Percentiles rank a stretch among this genome's conserved stretches.
Evolutionary conservation across 2,797 vertebrate genomes (phyloP).

Genomic region (Falco concolor): DNA sequence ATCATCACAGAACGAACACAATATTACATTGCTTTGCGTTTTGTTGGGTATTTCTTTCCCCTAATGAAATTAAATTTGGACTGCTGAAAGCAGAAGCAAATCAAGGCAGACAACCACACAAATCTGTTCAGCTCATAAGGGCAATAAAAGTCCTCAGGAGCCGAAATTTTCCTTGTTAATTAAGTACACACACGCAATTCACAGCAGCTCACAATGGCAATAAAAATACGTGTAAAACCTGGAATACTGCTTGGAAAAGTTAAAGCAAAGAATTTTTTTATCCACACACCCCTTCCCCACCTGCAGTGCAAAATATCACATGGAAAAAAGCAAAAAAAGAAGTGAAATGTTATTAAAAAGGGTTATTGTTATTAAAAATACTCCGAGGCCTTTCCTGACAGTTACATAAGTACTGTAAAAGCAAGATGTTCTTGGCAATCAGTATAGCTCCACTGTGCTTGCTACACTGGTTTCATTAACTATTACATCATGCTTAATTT

Average conservation of each 20-base stretch:
- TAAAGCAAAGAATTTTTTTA: background rate
- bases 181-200: background rate
- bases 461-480: constrained; percentile 67
- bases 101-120: background rate
- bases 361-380: constrained; percentile 33
- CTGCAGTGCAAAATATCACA: background rate
- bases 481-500: constrained; percentile 71
- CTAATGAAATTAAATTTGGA: background rate
- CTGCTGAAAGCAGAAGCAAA: background rate
- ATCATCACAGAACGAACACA: background rate
- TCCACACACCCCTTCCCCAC: background rate
- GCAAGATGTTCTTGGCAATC: constrained; percentile 64
- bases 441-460: constrained; percentile 39
- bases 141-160: background rate
- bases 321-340: background rate
- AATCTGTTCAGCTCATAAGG: background rate
- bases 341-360: background rate
- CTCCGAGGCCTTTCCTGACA: background rate
- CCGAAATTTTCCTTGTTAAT: background rate
- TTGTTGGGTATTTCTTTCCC: background rate
- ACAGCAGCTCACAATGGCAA: background rate
- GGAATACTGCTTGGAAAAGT: background rate
- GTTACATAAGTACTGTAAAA: constrained; percentile 59
- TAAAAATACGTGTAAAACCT: background rate
- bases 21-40: background rate